phyloP scores from a whole-genome alignment of 2,113 vertebrate genomes.

The Elephas maximus region DNA sequence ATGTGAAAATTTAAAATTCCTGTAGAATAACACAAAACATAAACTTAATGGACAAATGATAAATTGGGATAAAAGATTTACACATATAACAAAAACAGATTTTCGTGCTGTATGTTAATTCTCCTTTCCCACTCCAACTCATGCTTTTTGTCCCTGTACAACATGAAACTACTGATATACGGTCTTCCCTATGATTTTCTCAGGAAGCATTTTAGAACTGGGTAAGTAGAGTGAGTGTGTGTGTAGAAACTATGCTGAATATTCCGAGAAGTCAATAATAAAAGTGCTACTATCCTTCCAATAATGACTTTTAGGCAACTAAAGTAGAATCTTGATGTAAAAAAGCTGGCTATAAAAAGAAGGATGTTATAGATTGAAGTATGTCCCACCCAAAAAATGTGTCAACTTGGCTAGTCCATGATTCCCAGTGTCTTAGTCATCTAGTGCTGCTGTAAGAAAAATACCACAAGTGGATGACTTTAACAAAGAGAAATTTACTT shows the following conservation, averaged over 20 bases:
- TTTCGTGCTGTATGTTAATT: background rate
- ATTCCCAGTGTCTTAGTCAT: too few relatives aligned
- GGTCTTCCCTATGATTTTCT: background rate
- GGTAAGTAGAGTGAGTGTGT: background rate
- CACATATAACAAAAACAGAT: background rate
- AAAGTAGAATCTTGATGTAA: background rate
- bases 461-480: too few relatives aligned
- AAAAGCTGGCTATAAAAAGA: background rate
- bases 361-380: too few relatives aligned
- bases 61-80: too few relatives aligned
- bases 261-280: background rate
- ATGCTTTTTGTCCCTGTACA: background rate
- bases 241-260: background rate
- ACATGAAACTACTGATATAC: background rate
- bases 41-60: too few relatives aligned
- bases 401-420: too few relatives aligned
- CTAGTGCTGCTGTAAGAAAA: too few relatives aligned
- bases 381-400: too few relatives aligned
- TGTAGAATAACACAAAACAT: too few relatives aligned
- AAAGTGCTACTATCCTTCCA: background rate
- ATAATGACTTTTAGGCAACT: background rate
- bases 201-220: background rate
- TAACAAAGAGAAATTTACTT: too few relatives aligned
- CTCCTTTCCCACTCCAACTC: background rate
- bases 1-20: too few relatives aligned